Evolutionary conservation across 2,113 vertebrate species (phyloP).

Genomic region (Aptenodytes forsteri): DNA sequence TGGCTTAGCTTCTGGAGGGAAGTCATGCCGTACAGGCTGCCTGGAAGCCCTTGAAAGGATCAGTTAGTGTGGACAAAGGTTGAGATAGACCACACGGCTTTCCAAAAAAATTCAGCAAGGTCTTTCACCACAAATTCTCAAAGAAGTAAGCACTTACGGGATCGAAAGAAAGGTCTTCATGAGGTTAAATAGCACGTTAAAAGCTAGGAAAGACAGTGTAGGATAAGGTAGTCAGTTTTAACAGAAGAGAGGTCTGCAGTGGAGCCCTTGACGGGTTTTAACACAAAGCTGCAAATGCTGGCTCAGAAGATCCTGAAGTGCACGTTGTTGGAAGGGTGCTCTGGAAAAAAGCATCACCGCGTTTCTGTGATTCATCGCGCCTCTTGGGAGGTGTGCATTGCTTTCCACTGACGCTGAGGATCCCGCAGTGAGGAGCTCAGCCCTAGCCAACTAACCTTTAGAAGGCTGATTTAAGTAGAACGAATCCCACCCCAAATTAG

Average conservation of each 20-base stretch:
- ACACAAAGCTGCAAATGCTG: not conserved
- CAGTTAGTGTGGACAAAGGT: not conserved
- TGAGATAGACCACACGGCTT: not conserved
- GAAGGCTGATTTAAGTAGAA: not conserved
- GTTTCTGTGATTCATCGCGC: not conserved
- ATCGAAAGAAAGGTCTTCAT: not conserved
- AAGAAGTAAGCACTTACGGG: not conserved
- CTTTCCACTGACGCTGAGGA: constrained; percentile 23
- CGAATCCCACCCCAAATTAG: not conserved
- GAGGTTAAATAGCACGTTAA: not conserved
- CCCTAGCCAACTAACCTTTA: not conserved
- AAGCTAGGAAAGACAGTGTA: not conserved
- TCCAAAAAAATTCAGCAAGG: not conserved
- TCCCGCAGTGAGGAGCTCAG: not conserved
- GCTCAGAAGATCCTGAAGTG: not conserved
- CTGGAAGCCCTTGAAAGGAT: not conserved
- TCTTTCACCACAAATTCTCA: not conserved
- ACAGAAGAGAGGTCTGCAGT: not conserved
- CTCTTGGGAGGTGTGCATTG: not conserved
- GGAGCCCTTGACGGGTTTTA: not conserved
- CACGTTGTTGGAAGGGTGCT: not conserved
- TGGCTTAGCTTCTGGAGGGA: not conserved
- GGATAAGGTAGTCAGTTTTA: not conserved
- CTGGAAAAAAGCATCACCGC: not conserved
- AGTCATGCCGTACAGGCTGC: not conserved